Conservation (phyloP, 2,113 vertebrate genomes). For the Cromileptes altivelis region DNA sequence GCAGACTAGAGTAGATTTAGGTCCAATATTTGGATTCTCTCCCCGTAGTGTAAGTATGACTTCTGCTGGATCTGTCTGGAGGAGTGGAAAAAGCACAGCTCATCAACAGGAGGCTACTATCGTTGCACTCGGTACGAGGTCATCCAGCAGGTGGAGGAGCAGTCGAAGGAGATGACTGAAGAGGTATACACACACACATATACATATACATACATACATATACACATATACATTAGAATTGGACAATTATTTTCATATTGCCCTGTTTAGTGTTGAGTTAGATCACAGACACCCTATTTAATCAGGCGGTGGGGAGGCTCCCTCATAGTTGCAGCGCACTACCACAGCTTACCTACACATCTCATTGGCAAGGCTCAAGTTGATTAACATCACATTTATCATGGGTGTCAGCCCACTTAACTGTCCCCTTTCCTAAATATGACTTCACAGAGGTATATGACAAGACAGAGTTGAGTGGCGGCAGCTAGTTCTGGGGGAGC, state of each 20-base stretch:
- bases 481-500: conserved; percentile 4
- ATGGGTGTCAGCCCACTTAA: background rate
- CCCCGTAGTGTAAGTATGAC: conserved; percentile 95
- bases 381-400: background rate
- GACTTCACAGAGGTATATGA: background rate
- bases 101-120: conserved; percentile 98
- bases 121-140: conserved; percentile 98
- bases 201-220: conserved; percentile 63
- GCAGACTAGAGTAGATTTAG: background rate
- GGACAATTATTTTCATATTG: background rate
- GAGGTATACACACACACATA: conserved; percentile 85
- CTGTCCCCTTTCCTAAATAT: conserved; percentile 1
- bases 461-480: background rate
- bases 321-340: background rate
- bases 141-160: conserved; percentile 97
- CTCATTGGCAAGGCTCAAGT: background rate
- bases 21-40: background rate
- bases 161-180: conserved; percentile 98
- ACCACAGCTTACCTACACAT: background rate
- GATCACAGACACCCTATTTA: too few relatives aligned
- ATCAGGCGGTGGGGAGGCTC: background rate
- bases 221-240: background rate
- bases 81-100: conserved; percentile 99
- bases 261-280: background rate
- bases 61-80: conserved; percentile 99